Conservation (phyloP, 2,888 invertebrate species). For the Drosophila colorata region DNA sequence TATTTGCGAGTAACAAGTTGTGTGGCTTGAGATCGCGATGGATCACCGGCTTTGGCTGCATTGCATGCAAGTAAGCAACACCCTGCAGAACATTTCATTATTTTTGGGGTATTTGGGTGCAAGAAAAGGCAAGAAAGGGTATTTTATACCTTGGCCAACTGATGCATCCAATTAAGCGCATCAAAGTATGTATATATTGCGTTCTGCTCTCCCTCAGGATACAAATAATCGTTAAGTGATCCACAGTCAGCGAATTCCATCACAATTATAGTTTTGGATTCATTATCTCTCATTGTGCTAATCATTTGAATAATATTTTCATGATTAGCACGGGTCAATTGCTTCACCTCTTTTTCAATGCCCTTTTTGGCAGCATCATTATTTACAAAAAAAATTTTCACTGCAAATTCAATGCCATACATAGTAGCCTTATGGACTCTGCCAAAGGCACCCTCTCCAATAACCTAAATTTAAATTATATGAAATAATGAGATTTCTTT, state of each 20-base stretch:
- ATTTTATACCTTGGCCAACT: slow-evolving; percentile 13
- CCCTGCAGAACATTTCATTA: neutral
- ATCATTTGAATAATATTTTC: slow-evolving; percentile 3
- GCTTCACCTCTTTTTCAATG: slow-evolving; percentile 12
- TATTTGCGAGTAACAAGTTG: slow-evolving; percentile 17
- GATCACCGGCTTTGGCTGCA: slow-evolving; percentile 3
- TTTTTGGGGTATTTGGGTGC: too few species aligned
- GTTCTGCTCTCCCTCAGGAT: neutral
- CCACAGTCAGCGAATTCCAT: slow-evolving; percentile 33
- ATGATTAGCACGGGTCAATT: slow-evolving; percentile 5
- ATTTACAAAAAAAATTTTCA: neutral
- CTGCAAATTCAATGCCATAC: neutral
- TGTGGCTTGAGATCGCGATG: slow-evolving; percentile 32
- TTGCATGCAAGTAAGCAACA: slow-evolving; percentile 21
- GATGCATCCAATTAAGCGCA: slow-evolving; percentile 20
- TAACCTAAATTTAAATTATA: neutral
- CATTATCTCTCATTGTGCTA: neutral
- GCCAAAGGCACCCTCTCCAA: slow-evolving; percentile 13
- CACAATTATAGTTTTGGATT: neutral
- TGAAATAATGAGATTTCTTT: too few species aligned
- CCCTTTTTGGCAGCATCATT: too few species aligned
- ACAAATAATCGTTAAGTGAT: slow-evolving; percentile 16
- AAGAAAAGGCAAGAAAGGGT: too few species aligned
- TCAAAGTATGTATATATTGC: neutral
- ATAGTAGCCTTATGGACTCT: neutral